Evolutionary conservation across 2,797 vertebrate species (phyloP), one percentile per base, ranked within the genome.

Genomic region (Micrastur ruficollis): DNA sequence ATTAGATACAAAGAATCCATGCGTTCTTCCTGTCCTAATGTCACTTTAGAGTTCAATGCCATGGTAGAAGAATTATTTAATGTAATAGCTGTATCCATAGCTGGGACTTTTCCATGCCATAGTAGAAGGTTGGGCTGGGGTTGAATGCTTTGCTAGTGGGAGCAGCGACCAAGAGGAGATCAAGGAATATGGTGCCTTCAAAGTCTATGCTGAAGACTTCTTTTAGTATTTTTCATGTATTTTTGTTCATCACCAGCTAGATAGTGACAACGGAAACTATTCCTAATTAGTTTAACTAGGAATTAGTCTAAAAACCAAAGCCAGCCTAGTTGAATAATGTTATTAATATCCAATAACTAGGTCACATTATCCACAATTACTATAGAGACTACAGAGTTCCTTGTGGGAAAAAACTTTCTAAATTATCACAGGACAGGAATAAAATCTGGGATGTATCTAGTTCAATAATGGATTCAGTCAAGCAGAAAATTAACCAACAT

Each of bases 401-500:
- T 71, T 23, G 32, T 47, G 61, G 72, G 81, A 91, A 94, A 63
- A n/a, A 49, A 56, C 31, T 67, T 89, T 29, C 44, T 55, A 2
- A 26, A 67, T 63, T 49, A 88, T 68, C 81, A 56, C 18, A 25
- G 71, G 40, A 61, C 61, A 27, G 5, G 16, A 75, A 74, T 49
- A 85, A 92, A 92, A 94, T 74, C 59, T 74, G 84, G 49, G 79
- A 90, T 90, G 36, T 83, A 82, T 87, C 79, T 87, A 56, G 49
- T 25, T 80, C 66, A 70, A 50, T 86, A 89, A 87, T 38, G 67
- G 67, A 71, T 71, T 80, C 78, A 89, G 26, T 50, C 84, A 96
- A 87, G 86, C 75, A 95, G 84, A 93, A 96, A 91, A 93, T 89
- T 87, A 87, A 78, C 71, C 61, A 91, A 58, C 46, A 58, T 31